phyloP scores from a whole-genome alignment of 2,797 vertebrate species.

The Schizopygopsis malacanthus region DNA sequence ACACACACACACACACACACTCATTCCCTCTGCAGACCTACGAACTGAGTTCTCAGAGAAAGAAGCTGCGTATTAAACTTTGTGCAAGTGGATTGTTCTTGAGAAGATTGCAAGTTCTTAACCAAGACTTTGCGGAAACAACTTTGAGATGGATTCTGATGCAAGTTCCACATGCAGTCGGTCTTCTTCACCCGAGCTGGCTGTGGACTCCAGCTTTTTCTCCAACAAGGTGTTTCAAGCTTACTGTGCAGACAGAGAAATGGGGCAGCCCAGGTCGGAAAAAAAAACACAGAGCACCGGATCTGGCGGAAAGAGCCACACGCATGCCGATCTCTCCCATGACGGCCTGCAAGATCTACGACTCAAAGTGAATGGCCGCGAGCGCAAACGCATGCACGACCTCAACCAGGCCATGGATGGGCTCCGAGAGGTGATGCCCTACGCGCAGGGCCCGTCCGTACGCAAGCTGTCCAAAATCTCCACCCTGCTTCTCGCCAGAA shows the following conservation, averaged over 20 bases:
- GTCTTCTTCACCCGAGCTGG: conserved; percentile 82
- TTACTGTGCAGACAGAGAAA: conserved; percentile 59
- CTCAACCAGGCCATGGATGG: conserved; percentile 87
- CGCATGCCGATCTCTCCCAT: conserved; percentile 66
- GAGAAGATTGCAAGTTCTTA: background rate
- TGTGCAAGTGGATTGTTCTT: background rate
- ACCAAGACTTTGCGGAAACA: background rate
- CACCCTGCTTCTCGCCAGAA: conserved; percentile 82
- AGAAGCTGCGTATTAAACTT: background rate
- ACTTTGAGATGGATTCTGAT: conserved; percentile 81
- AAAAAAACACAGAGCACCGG: background rate
- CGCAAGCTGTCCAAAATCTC: conserved; percentile 87
- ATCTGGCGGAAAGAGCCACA: conserved; percentile 61
- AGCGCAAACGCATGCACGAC: conserved; percentile 87
- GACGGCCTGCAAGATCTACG: conserved; percentile 78
- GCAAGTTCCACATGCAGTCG: conserved; percentile 79
- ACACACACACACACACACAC: conserved; percentile 57
- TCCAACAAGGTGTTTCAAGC: conserved; percentile 80
- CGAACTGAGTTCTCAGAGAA: conserved; percentile 1
- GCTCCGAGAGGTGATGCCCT: conserved; percentile 86
- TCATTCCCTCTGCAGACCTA: conserved; percentile 11
- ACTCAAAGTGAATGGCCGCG: conserved; percentile 86
- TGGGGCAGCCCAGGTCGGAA: background rate
- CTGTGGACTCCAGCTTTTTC: conserved; percentile 77
- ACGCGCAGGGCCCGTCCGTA: conserved; percentile 83